phyloP scores from a whole-genome alignment of 2,113 vertebrate genomes.

The Rhipidura dahli region DNA sequence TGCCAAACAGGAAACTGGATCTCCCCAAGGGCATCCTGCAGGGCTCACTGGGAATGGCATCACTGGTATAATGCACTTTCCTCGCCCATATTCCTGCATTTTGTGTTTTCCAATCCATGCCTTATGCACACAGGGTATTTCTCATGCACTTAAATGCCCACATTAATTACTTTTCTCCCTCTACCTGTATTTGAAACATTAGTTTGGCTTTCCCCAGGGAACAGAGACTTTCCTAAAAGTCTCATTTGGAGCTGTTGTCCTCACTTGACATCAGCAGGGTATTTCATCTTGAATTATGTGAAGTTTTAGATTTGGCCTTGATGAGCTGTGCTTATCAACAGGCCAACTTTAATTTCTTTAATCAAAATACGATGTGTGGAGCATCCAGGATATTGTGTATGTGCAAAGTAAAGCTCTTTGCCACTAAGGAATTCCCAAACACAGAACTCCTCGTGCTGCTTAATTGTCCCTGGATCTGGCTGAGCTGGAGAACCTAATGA shows the following conservation, averaged over 20 bases:
- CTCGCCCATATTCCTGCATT: accelerated
- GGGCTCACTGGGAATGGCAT: not conserved
- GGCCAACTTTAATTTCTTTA: not conserved
- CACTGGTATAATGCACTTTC: not conserved
- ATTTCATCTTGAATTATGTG: not conserved
- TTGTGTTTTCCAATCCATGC: not conserved
- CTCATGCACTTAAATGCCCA: not conserved
- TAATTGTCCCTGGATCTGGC: not conserved
- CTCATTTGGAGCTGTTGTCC: not conserved
- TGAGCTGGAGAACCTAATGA: not conserved
- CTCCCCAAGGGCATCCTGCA: not conserved
- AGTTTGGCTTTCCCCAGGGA: not conserved
- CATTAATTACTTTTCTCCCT: not conserved
- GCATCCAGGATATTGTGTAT: not conserved
- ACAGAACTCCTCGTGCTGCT: not conserved
- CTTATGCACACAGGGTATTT: not conserved
- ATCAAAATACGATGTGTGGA: not conserved
- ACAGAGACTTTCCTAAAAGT: not conserved
- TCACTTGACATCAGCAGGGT: not conserved
- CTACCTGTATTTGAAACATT: not conserved
- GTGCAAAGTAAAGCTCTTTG: not conserved
- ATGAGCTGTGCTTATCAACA: not conserved
- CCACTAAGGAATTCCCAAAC: not conserved
- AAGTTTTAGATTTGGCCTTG: not conserved
- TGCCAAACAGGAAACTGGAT: not conserved